phyloP scores from a whole-genome alignment of 2,797 vertebrate genomes.

The Sebastes nivosus region DNA sequence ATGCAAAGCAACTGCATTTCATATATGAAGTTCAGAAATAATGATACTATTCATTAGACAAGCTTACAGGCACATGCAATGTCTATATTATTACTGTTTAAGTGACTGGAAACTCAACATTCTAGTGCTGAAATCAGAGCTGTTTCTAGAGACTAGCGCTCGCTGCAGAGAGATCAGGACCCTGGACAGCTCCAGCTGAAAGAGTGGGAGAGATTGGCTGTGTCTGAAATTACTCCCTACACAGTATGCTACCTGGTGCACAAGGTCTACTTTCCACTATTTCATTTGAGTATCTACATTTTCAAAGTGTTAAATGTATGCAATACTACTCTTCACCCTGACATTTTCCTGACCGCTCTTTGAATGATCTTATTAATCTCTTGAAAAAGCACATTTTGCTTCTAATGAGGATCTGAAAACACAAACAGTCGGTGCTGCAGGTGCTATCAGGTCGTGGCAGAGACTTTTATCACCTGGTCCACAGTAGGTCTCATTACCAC shows the following conservation, averaged over 20 bases:
- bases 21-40: not conserved
- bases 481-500: conserved; percentile 49
- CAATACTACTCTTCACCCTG: not conserved
- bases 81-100: not conserved
- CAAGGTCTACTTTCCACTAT: not conserved
- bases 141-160: not conserved
- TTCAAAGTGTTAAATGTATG: not conserved
- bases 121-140: not conserved
- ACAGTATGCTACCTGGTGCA: not conserved
- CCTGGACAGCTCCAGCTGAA: conserved; percentile 18
- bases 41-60: not conserved
- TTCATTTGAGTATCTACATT: not conserved
- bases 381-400: not conserved
- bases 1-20: not conserved
- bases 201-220: not conserved
- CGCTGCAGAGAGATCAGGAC: conserved; percentile 8
- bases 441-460: not conserved
- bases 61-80: not conserved
- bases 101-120: not conserved
- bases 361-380: not conserved
- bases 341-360: not conserved
- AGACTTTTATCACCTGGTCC: conserved; percentile 47
- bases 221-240: not conserved
- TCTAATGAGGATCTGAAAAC: too few species aligned
- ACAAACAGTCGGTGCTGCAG: not conserved